Evolutionary conservation across 2,113 vertebrate species (phyloP), one percentile per base, ranked within the genome.

Genomic region (Platysteira castanea): DNA sequence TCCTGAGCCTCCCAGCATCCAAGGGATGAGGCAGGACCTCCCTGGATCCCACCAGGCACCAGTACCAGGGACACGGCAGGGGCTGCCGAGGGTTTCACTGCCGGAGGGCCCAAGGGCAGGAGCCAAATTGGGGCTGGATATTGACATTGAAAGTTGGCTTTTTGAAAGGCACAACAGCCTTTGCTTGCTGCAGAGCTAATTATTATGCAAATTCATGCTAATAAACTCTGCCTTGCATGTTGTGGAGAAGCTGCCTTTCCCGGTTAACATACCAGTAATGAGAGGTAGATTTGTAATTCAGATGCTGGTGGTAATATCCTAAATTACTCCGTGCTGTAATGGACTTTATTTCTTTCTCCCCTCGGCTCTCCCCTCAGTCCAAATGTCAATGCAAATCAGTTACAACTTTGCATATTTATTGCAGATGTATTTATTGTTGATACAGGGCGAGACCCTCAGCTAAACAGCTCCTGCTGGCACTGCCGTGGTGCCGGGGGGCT

Each of bases 191-290:
- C 96, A 95, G 97, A 98, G 97, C 97, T 98, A 98, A 98, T 98
- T 98, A 98, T 98, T 98, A 98, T 98, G 98, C 98, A 98, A 98
- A 98, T 98, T 69, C 96, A 98, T 98, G 98, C 98, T 98, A 98
- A 98, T 98, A 97, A 98, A 96, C 97, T 91, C 97, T 98, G 98
- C 97, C 97, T 98, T 91, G 96, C 97, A 95, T 97, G 98, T 98
- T 97, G 97, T 97, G 94, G 97, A 96, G 98, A 97, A 98, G 96
- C 97, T 98, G 97, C 98, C 98, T 98, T 98, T 95, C 97, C 97
- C 95, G 80, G 94, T 98, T 98, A 98, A 98, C 98, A 97, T 61
- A 97, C 96, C 97, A 96, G 96, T 98, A 98, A 98, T 98, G 98
- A 98, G 98, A 98, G 98, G 98, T 98, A 98, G 97, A 98, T 98